Evolutionary conservation across 2,797 vertebrate species (phyloP).

Genomic region (Mycteria americana): DNA sequence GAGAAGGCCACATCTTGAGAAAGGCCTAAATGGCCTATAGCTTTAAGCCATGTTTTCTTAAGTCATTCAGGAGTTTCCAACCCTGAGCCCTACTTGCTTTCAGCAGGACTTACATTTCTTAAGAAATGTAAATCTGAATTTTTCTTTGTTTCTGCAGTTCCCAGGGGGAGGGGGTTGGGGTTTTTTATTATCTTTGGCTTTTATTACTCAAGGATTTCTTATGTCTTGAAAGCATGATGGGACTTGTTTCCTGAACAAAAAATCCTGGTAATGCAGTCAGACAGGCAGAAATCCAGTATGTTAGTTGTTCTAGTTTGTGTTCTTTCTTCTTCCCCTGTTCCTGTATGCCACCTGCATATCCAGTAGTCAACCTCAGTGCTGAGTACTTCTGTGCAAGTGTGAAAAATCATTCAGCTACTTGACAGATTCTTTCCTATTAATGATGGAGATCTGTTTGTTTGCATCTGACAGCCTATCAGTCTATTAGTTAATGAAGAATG

Average conservation of each 20-base stretch:
- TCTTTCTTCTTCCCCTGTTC: background rate
- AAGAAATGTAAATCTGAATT: background rate
- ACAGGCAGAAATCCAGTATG: background rate
- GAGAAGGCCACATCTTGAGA: background rate
- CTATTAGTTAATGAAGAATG: background rate
- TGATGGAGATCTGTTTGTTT: background rate
- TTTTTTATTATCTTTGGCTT: background rate
- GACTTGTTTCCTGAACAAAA: background rate
- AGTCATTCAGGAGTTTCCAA: background rate
- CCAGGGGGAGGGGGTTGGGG: rapidly evolving
- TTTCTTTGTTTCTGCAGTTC: background rate
- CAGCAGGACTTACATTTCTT: background rate
- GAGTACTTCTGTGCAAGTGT: background rate
- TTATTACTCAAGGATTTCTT: background rate
- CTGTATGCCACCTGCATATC: background rate
- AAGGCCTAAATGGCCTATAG: background rate
- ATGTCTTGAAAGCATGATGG: background rate
- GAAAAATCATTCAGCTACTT: background rate
- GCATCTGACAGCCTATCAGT: background rate
- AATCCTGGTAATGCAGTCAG: background rate
- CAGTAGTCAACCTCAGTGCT: background rate
- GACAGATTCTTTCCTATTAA: background rate
- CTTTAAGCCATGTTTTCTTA: background rate
- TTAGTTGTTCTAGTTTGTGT: background rate
- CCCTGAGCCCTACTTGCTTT: background rate